Percentiles rank a stretch among this genome's conserved stretches.
phyloP scores from a whole-genome alignment of 1,140 invertebrate species.

The Oryctes rhinoceros region DNA sequence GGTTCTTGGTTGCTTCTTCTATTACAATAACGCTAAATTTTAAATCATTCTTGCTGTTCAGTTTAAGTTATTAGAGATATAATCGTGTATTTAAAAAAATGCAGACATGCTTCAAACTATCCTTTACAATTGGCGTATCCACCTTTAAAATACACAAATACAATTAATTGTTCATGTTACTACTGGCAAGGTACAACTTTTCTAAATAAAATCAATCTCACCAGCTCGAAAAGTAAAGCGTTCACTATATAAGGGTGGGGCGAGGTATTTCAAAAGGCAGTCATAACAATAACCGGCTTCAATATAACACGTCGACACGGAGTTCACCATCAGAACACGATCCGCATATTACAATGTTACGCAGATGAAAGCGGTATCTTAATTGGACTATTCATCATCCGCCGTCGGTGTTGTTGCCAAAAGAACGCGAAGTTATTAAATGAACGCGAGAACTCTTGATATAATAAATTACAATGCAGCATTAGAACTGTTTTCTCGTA shows the following conservation, averaged over 20 bases:
- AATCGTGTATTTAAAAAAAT: too few relatives aligned
- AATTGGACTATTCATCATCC: conserved; percentile 30
- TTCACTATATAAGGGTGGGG: not conserved
- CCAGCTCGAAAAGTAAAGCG: not conserved
- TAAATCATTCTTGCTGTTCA: too few relatives aligned
- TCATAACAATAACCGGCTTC: conserved; percentile 13
- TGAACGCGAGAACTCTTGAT: not conserved
- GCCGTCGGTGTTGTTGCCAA: conserved; percentile 13
- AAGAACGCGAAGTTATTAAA: conserved; percentile 15
- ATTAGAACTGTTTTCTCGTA: not conserved
- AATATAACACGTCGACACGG: not conserved
- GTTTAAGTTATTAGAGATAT: too few relatives aligned
- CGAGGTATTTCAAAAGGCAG: not conserved
- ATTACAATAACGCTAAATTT: too few relatives aligned
- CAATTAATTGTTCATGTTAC: not conserved
- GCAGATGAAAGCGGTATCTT: conserved; percentile 28
- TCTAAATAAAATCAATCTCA: not conserved
- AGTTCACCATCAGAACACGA: not conserved
- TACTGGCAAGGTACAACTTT: not conserved
- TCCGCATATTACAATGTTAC: conserved; percentile 15
- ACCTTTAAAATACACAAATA: not conserved
- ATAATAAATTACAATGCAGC: not conserved
- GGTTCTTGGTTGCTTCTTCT: too few relatives aligned
- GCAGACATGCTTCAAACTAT: too few relatives aligned
- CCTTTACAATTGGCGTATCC: too few relatives aligned